Evolutionary conservation across 2,888 invertebrate genomes (phyloP), one percentile per base, ranked within the genome.

Genomic region (Clivina fossor): DNA sequence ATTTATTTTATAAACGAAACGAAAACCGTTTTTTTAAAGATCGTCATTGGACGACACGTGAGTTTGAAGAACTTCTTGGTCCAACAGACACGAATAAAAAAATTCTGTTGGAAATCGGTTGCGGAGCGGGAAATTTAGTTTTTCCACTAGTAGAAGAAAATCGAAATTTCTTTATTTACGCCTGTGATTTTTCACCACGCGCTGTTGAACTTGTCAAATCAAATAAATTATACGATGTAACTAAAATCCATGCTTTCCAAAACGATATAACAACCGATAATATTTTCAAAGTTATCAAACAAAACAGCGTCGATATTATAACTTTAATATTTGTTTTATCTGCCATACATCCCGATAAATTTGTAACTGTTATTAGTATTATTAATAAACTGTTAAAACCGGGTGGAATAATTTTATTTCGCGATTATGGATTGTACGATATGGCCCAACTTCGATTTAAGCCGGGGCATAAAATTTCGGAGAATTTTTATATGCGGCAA

Each of bases 41-140:
- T 74, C 81, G 97, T 11, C 93, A 94, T 70, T 98, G 99, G 99
- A 97, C 95, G 1, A 90, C 88, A 58, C 80, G 93, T 68, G 99
- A 99, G 77, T 96, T 99, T 76, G 77, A 84, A 64, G 93, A 93
- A 69, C 76, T 96, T 11, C 75, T 86, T 55, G 75, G 77, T 53
- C 77, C 75, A 51, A 69, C 76, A 71, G 63, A 81, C 69, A 74
- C 75, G 33, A 77, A 78, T 64, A 58, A 63, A 48, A 70, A 68
- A 56, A 71, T 74, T 8, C 76, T 90, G 46, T 74, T 92, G 15
- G 96, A 97, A 76, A 82, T 94, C 4, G 96, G 96, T 0, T 96
- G 96, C 71, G 98, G 99, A 2, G 97, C 96, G 5, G 99, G 99
- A 0, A 99, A 99, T 76, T 89, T 98, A 71, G 79, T 98, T 40